These are phyloP conservation scores for Arizona elegans DNA, from an alignment of 2,113 vertebrate species.

Conservation along the genomic window DNA sequence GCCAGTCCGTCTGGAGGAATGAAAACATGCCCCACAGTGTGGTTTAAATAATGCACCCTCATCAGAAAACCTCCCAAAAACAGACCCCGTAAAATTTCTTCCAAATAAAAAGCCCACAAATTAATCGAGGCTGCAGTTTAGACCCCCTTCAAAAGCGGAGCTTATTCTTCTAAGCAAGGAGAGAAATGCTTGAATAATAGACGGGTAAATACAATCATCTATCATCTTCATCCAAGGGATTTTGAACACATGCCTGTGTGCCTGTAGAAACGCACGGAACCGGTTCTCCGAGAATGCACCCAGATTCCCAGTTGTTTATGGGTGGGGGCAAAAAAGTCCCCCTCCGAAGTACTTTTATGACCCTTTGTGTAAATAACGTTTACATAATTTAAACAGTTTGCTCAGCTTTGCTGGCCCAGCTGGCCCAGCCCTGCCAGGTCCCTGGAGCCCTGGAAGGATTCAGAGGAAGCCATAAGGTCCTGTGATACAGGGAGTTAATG, in stretches of 20 bases:
- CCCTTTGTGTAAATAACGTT: slow-evolving; percentile 87
- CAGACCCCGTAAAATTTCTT: slow-evolving; percentile 43
- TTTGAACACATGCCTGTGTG: background rate
- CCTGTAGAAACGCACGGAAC: background rate
- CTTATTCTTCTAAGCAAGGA: slow-evolving; percentile 10
- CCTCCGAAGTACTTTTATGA: slow-evolving; percentile 59
- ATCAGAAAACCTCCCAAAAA: background rate
- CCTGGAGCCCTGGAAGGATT: slow-evolving; percentile 64
- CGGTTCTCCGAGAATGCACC: slow-evolving; percentile 26
- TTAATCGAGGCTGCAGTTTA: slow-evolving; percentile 50
- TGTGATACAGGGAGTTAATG: slow-evolving; percentile 65
- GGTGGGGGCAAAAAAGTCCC: slow-evolving; percentile 30
- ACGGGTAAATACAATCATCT: background rate
- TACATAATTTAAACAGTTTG: slow-evolving; percentile 81
- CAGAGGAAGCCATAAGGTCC: slow-evolving; percentile 68
- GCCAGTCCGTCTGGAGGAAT: slow-evolving; percentile 19
- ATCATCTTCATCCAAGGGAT: slow-evolving; percentile 3
- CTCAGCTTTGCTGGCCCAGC: slow-evolving; percentile 69
- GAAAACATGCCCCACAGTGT: slow-evolving; percentile 41
- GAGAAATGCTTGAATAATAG: background rate
- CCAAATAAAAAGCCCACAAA: slow-evolving; percentile 57
- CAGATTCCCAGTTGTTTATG: slow-evolving; percentile 55
- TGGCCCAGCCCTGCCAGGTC: slow-evolving; percentile 74
- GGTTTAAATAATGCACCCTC: slow-evolving; percentile 42
- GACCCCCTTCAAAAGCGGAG: slow-evolving; percentile 1